These are phyloP conservation scores for Epinephelus lanceolatus DNA, from an alignment of 2,113 vertebrate genomes.

Conservation along the genomic window DNA sequence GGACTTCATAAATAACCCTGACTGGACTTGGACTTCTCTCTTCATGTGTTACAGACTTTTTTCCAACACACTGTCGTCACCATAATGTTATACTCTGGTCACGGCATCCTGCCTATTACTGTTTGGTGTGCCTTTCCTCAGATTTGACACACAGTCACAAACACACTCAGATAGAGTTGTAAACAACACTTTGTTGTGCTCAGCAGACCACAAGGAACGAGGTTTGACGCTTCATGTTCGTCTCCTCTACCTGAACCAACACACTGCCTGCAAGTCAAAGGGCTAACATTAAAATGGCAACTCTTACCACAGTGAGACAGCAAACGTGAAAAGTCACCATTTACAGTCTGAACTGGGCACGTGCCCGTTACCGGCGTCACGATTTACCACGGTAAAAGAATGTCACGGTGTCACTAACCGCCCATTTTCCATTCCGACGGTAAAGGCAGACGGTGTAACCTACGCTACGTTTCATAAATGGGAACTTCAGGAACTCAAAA, in stretches of 20 bases:
- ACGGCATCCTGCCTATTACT: constrained; percentile 3
- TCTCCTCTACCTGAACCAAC: constrained; percentile 4
- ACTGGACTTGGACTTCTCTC: neutral
- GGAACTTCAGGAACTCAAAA: too few species aligned
- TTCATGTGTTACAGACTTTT: neutral
- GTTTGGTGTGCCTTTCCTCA: constrained; percentile 34
- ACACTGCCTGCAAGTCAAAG: constrained; percentile 36
- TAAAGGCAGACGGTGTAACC: too few species aligned
- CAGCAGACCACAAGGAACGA: constrained; percentile 36
- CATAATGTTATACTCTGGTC: constrained; percentile 7
- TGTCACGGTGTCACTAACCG: too few species aligned
- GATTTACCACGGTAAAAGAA: too few species aligned
- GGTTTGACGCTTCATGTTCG: constrained; percentile 12
- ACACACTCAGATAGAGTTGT: constrained; percentile 42
- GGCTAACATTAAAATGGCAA: constrained; percentile 25
- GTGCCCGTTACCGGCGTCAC: too few species aligned
- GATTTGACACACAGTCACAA: constrained; percentile 21
- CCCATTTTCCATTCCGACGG: too few species aligned
- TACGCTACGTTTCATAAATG: too few species aligned
- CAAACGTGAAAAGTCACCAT: constrained; percentile 1
- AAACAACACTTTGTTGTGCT: constrained; percentile 48
- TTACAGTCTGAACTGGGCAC: constrained; percentile 1
- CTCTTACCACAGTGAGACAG: neutral
- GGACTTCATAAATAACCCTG: constrained; percentile 1
- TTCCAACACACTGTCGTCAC: constrained; percentile 34